phyloP scores from a whole-genome alignment of 2,888 invertebrate genomes.

The Leucozona laternaria region DNA sequence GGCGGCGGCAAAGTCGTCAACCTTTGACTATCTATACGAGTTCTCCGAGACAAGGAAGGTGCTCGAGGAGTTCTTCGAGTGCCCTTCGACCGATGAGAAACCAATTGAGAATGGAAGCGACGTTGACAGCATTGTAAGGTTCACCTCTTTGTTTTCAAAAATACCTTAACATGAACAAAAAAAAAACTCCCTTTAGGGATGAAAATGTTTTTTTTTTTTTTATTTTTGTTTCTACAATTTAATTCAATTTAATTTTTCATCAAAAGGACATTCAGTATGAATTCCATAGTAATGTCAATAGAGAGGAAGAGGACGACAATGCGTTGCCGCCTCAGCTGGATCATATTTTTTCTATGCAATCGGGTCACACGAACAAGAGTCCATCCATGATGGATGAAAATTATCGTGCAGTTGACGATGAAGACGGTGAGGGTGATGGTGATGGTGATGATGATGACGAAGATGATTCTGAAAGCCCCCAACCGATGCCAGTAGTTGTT shows the following conservation, averaged over 20 bases:
- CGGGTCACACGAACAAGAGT: slow-evolving; percentile 75
- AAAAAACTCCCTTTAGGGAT: slow-evolving; percentile 38
- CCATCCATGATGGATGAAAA: slow-evolving; percentile 79
- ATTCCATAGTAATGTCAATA: slow-evolving; percentile 83
- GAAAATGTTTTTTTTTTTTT: slow-evolving; percentile 22
- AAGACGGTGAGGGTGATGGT: slow-evolving; percentile 76
- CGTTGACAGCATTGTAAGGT: slow-evolving; percentile 83
- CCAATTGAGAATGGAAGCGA: slow-evolving; percentile 84
- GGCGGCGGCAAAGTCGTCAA: slow-evolving; percentile 84
- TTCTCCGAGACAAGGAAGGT: slow-evolving; percentile 96
- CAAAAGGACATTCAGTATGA: slow-evolving; percentile 86
- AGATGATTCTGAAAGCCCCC: slow-evolving; percentile 77
- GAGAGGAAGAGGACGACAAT: slow-evolving; percentile 78
- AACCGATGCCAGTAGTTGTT: slow-evolving; percentile 55
- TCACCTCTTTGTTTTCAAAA: slow-evolving; percentile 38
- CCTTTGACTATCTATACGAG: slow-evolving; percentile 95
- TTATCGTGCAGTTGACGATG: slow-evolving; percentile 79
- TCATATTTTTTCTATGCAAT: slow-evolving; percentile 77
- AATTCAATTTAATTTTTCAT: slow-evolving; percentile 24
- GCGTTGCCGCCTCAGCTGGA: slow-evolving; percentile 77
- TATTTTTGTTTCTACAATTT: slow-evolving; percentile 3
- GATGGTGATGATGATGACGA: slow-evolving; percentile 67
- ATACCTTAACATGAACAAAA: not conserved
- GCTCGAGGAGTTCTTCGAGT: slow-evolving; percentile 95
- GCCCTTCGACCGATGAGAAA: slow-evolving; percentile 88